Base-by-base conservation (phyloP, 2,113 vertebrate genomes). In the Anhinga anhinga region DNA sequence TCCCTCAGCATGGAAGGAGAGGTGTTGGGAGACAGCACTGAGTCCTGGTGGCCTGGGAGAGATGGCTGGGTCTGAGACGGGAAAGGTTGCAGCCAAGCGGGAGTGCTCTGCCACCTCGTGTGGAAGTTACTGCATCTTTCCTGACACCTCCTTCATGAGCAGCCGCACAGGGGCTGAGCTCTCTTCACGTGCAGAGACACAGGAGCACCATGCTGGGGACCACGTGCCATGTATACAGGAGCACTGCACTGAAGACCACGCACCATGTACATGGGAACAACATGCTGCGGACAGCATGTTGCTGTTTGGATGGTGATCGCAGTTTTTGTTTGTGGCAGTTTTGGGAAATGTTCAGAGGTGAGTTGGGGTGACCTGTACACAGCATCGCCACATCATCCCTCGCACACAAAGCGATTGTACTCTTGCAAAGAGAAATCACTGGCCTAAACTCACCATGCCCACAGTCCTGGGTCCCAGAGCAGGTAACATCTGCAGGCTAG, bases 341-440 rank as follows among this genome's bases (percentile, higher is more conserved):
- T 29, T 25, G 18, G 55, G 67, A 62, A 53, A 30, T 12, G 38
- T 34, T 70, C 36, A 53, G 44, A 38, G 62, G 42, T 8, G 23
- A 44, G 27, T 11, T 56, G 26, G 40, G n/a, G 32, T 47, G 70
- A 55, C 59, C 44, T 2, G 0, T 59, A 20, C n/a, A 44, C 13
- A 55, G 34, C 50, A 40, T 63, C 38, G 47, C 26, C 34, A 22
- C 22, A 11, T 59, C 19, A 11, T 70, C 18, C 61, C 55, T 81
- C 2, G 0, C 10, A 34, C 0, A 0, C 30, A 71, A 49, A 76
- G 61, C 1, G 1, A 11, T 73, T n/a, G 34, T 23, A 26, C 18
- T 40, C 18, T 44, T 45, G 34, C 32, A 52, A 38, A 47, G 15
- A 74, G 18, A 30, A 70, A 32, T 15, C 8, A 1, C 23, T n/a